Percentiles rank a stretch among this genome's conserved stretches.
Evolutionary conservation across 2,113 vertebrate genomes (phyloP).

Genomic region (Gallinago jamesoni): DNA sequence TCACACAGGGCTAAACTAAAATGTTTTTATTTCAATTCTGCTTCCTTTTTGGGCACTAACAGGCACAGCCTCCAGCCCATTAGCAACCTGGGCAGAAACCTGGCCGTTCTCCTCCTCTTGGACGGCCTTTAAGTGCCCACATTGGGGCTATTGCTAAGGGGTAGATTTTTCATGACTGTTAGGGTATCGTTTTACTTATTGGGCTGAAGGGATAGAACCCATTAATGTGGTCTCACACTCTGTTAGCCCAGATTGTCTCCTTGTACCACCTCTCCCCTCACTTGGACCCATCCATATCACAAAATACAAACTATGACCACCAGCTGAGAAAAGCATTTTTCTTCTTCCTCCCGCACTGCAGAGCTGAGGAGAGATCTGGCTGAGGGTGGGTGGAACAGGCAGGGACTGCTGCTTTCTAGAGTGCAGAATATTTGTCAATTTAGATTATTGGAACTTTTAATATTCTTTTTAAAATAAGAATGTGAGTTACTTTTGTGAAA

Average conservation of each 20-base stretch:
- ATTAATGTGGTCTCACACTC: not conserved
- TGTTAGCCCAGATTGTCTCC: not conserved
- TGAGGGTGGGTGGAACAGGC: not conserved
- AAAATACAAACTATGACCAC: not conserved
- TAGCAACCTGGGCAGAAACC: not conserved
- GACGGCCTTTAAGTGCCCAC: not conserved
- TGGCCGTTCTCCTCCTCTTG: not conserved
- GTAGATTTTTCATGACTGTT: not conserved
- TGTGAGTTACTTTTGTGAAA: not conserved
- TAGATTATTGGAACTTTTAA: not conserved
- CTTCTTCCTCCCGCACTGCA: not conserved
- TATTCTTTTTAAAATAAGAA: not conserved
- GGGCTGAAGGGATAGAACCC: not conserved
- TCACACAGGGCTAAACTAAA: not conserved
- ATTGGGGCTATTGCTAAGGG: not conserved
- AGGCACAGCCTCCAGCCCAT: not conserved
- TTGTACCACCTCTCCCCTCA: not conserved
- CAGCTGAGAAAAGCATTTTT: not conserved
- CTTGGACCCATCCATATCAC: not conserved
- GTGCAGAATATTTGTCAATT: not conserved
- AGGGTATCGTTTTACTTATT: not conserved
- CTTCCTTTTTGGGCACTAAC: not conserved
- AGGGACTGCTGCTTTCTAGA: not conserved
- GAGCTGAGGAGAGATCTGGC: not conserved
- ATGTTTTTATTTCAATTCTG: not conserved